These are phyloP conservation scores for Willowsia nigromaculata DNA, from an alignment of 2,888 invertebrate species.

Conservation along the genomic window DNA sequence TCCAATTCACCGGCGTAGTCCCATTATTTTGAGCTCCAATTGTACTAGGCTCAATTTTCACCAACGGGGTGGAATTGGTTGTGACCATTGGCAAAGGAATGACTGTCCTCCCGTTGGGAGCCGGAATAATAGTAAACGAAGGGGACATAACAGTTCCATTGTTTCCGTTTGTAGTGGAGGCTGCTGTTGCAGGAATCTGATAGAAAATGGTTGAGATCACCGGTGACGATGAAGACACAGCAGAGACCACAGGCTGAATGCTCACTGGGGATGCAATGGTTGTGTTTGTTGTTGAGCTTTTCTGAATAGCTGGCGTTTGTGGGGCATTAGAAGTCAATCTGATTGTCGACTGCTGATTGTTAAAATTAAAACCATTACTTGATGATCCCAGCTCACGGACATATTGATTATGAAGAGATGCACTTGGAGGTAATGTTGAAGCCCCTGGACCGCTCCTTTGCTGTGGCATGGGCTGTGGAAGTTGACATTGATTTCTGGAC, in stretches of 20 bases:
- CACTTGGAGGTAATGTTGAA: not conserved
- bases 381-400: conserved; percentile 43
- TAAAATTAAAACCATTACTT: conserved; percentile 53
- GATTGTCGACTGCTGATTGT: conserved; percentile 63
- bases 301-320: not conserved
- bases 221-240: conserved; percentile 64
- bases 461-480: not conserved
- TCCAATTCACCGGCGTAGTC: conserved; percentile 52
- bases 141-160: conserved; percentile 54
- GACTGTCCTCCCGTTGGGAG: conserved; percentile 55
- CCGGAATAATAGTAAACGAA: conserved; percentile 66
- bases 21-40: not conserved
- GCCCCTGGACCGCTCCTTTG: not conserved
- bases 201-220: conserved; percentile 71
- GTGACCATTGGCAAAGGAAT: conserved; percentile 61
- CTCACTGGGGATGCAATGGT: conserved; percentile 54
- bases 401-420: conserved; percentile 38
- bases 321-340: conserved; percentile 40
- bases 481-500: not conserved
- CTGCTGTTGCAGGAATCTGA: conserved; percentile 59
- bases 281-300: conserved; percentile 16
- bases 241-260: conserved; percentile 59
- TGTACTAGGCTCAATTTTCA: conserved; percentile 63
- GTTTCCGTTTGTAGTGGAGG: conserved; percentile 17
- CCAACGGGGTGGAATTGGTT: conserved; percentile 17